Evolutionary conservation across 2,797 vertebrate genomes (phyloP).

Genomic region (Potorous gilbertii): DNA sequence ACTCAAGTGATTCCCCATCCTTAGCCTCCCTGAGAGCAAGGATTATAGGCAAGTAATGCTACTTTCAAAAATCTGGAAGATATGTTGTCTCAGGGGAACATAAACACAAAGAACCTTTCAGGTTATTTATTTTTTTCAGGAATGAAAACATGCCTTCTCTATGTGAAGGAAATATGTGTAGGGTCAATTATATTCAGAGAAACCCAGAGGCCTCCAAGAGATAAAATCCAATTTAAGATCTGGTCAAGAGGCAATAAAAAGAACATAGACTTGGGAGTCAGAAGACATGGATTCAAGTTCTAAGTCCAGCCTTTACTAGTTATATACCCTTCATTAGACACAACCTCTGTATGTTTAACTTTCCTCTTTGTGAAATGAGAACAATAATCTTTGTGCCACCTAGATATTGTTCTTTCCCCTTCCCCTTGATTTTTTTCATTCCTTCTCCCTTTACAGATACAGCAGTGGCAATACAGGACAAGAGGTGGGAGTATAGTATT

Average conservation of each 20-base stretch:
- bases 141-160: neutral
- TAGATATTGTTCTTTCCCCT: neutral
- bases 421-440: no score
- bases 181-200: neutral
- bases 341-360: neutral
- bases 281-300: neutral
- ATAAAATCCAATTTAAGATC: neutral
- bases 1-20: neutral
- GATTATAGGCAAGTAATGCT: neutral
- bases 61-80: neutral
- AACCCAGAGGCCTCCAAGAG: neutral
- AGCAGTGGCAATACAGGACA: neutral
- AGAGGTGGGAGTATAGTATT: neutral
- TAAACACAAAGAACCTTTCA: neutral
- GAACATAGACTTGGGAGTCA: neutral
- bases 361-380: neutral
- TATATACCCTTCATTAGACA: neutral
- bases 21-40: neutral
- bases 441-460: neutral
- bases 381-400: neutral
- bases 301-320: neutral
- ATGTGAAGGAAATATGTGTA: neutral
- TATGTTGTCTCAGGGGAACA: neutral
- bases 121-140: neutral
- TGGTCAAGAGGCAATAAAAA: neutral